These are phyloP conservation scores for Andrena chrysosceles DNA, from an alignment of 2,888 invertebrate species.

Conservation along the genomic window DNA sequence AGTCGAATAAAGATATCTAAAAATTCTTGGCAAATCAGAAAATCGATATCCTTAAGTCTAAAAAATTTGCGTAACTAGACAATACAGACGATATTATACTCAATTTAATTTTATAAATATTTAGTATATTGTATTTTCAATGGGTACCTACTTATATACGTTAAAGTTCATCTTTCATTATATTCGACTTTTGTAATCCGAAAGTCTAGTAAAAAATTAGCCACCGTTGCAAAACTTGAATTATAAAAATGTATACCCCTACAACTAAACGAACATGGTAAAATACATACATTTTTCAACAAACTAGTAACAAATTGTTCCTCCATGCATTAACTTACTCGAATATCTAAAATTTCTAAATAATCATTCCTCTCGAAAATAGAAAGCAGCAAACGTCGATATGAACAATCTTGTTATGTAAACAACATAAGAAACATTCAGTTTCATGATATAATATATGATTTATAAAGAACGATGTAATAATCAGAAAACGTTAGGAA, in stretches of 20 bases:
- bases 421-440: not conserved
- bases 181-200: constrained; percentile 2
- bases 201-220: not conserved
- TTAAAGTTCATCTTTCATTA: not conserved
- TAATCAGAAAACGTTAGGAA: constrained; percentile 1
- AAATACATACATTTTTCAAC: not conserved
- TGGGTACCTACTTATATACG: not conserved
- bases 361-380: not conserved
- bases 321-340: constrained; percentile 20
- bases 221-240: not conserved
- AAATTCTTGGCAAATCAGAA: not conserved
- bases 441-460: not conserved
- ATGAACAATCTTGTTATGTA: not conserved
- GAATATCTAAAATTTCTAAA: not conserved
- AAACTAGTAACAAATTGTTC: not conserved
- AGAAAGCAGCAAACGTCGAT: constrained; percentile 9
- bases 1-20: not conserved
- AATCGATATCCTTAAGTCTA: not conserved
- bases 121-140: not conserved
- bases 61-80: not conserved
- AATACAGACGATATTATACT: not conserved
- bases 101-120: constrained; percentile 1
- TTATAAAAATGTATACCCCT: not conserved
- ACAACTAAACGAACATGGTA: not conserved
- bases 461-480: not conserved